phyloP scores from a whole-genome alignment of 1,140 invertebrate species.

The Hesperophylax magnus region DNA sequence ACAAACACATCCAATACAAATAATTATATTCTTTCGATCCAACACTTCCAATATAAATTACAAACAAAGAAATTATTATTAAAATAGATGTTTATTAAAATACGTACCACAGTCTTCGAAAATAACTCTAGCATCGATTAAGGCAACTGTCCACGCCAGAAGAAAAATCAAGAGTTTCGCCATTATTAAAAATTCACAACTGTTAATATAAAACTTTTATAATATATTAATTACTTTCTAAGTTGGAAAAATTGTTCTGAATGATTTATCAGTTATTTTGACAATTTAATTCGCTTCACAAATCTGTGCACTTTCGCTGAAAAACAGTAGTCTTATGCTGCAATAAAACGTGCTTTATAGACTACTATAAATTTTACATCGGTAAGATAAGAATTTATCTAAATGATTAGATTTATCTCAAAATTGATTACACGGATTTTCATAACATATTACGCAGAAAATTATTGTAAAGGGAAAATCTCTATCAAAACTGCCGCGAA shows the following conservation, averaged over 20 bases:
- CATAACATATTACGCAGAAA: constrained; percentile 10
- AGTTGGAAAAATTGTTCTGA: not conserved
- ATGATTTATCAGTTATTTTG: no score
- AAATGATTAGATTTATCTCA: constrained; percentile 8
- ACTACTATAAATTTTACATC: no score
- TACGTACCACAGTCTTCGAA: constrained; percentile 46
- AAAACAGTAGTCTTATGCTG: constrained; percentile 12
- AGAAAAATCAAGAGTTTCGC: constrained; percentile 25
- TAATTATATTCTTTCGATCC: no score
- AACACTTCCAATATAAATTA: no score
- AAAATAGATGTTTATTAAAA: not conserved
- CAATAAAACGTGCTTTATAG: not conserved
- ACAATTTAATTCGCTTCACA: not conserved
- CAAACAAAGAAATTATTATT: not conserved
- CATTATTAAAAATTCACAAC: constrained; percentile 1
- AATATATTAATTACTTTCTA: not conserved
- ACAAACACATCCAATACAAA: no score
- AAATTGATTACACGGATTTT: not conserved
- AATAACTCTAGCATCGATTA: constrained; percentile 20
- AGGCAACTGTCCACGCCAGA: not conserved
- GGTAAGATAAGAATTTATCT: constrained; percentile 3
- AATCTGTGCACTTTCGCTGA: not conserved
- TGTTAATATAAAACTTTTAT: no score
- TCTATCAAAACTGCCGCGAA: no score
- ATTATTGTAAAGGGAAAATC: not conserved